These are phyloP conservation scores for Struthidea cinerea DNA, from an alignment of 2,113 vertebrate genomes.

Conservation along the genomic window DNA sequence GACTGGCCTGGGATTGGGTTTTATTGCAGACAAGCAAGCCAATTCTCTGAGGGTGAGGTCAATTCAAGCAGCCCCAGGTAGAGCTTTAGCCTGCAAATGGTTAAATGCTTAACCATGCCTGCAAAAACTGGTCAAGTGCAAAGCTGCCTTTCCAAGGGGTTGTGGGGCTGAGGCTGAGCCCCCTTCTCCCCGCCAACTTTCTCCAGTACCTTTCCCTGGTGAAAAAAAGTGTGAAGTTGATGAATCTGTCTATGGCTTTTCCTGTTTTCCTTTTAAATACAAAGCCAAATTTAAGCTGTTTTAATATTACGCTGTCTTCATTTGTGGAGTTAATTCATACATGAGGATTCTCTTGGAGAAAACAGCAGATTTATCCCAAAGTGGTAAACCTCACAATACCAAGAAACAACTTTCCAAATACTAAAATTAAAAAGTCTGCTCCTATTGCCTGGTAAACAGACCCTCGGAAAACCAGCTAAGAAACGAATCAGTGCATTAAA, in stretches of 20 bases:
- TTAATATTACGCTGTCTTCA: background rate
- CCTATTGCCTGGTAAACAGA: background rate
- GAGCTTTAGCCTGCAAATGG: background rate
- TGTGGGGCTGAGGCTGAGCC: background rate
- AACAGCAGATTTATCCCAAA: background rate
- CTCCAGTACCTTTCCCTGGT: background rate
- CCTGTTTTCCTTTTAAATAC: background rate
- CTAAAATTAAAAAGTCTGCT: background rate
- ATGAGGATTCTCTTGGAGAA: background rate
- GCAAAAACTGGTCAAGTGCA: background rate
- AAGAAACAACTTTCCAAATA: background rate
- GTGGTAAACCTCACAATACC: background rate
- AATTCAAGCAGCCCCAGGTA: background rate
- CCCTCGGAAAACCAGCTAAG: background rate
- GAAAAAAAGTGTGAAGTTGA: background rate
- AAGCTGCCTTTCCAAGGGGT: background rate
- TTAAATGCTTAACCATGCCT: background rate
- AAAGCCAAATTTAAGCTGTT: background rate
- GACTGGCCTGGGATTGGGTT: background rate
- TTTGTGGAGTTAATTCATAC: background rate
- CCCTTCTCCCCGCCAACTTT: background rate
- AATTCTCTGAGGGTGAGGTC: background rate
- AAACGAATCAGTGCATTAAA: background rate
- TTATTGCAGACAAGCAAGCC: constrained; percentile 13
- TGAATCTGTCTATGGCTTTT: background rate